Percentiles rank a stretch among this genome's conserved stretches.
Conservation (phyloP, 2,113 vertebrate genomes). For the Urocitellus parryii region DNA sequence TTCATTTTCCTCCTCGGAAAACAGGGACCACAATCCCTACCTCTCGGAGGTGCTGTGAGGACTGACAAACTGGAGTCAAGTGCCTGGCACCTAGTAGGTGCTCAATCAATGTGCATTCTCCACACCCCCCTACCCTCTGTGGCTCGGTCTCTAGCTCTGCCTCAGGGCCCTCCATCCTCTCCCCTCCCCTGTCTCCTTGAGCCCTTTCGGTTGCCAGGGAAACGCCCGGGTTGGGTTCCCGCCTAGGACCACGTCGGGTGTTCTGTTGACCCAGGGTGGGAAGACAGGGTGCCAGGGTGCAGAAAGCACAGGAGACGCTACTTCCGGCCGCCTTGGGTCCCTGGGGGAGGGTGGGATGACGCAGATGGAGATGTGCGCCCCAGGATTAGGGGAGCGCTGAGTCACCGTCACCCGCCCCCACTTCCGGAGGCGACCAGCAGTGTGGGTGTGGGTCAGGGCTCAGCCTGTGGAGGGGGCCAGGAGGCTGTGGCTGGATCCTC, state of each 20-base stretch:
- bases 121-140: rapidly evolving
- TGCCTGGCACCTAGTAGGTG: background rate
- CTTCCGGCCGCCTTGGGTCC: rapidly evolving
- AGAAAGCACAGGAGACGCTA: background rate
- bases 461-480: background rate
- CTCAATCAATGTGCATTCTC: background rate
- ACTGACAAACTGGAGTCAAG: background rate
- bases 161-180: rapidly evolving
- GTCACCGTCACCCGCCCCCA: background rate
- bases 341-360: background rate
- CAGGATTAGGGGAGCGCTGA: background rate
- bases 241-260: background rate
- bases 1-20: background rate
- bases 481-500: background rate
- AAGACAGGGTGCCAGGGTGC: background rate
- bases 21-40: no score
- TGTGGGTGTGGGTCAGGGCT: background rate
- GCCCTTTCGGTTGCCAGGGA: background rate
- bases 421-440: background rate
- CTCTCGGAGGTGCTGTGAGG: background rate
- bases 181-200: background rate
- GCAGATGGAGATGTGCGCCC: background rate
- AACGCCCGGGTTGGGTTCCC: background rate
- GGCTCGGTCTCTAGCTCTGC: background rate
- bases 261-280: background rate